Conservation (phyloP, 1,140 invertebrate genomes). For the Lasioglossum baleicum region DNA sequence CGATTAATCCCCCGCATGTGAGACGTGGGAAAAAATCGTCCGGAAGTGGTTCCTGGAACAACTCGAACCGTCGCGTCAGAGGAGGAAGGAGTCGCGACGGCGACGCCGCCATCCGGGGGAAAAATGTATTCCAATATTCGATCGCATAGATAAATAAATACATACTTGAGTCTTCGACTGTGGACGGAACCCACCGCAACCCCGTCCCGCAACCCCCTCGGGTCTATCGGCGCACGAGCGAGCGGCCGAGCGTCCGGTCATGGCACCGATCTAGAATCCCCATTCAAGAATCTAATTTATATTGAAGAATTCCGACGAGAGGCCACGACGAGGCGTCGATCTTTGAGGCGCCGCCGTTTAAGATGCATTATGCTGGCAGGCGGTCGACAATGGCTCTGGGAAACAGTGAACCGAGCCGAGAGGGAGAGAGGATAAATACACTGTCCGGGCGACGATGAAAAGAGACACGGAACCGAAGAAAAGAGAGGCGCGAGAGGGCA, state of each 20-base stretch:
- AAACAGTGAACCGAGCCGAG: slow-evolving; percentile 25
- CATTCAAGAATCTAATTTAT: slow-evolving; percentile 79
- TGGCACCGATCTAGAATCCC: slow-evolving; percentile 59
- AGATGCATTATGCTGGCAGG: slow-evolving; percentile 78
- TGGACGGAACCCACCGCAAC: neutral
- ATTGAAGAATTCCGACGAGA: slow-evolving; percentile 77
- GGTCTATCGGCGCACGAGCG: slow-evolving; percentile 20
- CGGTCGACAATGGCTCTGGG: slow-evolving; percentile 73
- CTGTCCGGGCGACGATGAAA: slow-evolving; percentile 17
- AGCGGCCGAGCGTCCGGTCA: slow-evolving; percentile 37
- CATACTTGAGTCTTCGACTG: slow-evolving; percentile 57
- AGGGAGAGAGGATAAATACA: neutral
- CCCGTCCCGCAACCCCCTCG: neutral
- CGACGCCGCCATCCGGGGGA: neutral
- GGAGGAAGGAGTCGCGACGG: neutral
- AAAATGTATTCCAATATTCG: slow-evolving; percentile 63
- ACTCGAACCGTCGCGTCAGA: slow-evolving; percentile 12
- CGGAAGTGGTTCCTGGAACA: slow-evolving; percentile 18
- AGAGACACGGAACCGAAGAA: slow-evolving; percentile 45
- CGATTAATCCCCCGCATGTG: neutral
- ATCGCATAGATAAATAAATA: slow-evolving; percentile 71
- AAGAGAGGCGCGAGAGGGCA: neutral
- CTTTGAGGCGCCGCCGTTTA: slow-evolving; percentile 80
- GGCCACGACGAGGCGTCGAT: slow-evolving; percentile 76
- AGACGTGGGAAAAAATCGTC: slow-evolving; percentile 13